Evolutionary conservation across 2,888 invertebrate species (phyloP), one percentile per base, ranked within the genome.

Genomic region (Drosophila borborema): DNA sequence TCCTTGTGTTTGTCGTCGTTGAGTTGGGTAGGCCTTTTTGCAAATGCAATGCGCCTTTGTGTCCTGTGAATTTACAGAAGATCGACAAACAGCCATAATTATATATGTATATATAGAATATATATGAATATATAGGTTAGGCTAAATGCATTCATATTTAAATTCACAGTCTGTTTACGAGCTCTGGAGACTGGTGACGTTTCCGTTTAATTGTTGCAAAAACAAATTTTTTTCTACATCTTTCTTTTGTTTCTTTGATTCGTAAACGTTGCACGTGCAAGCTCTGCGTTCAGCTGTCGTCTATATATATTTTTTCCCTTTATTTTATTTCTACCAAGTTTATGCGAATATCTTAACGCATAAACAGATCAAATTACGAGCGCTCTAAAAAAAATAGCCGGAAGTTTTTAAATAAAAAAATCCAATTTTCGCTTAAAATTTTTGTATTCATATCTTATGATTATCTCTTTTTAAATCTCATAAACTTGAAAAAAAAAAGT

Each of bases 321-420:
- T 38, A 3, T 7, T 23, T 65, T 45, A 1, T 75, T 62, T 70
- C 73, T 60, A 62, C 49, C 64, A 83, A 69, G 34, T 75, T 80
- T 72, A 73, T 74, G 86, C 69, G 58, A 88, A 88, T 69, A 64
- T 68, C 63, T 70, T 74, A 78, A 89, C 70, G 71, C 86, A 89
- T 86, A 89, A 86, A 88, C 83, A 85, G 80, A 80, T 89, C 88
- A 85, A 88, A 74, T 86, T 86, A 90, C 90, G 80, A 80, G 77
- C 67, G 56, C 46, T 46, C 66, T 61, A 16, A 79, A 72, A 60
- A 23, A 51, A 36, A 66, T 61, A 69, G 74, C 88, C 90, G 86
- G 90, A 86, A 89, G 86, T 88, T 80, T 89, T 87, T 71, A 69
- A 81, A 84, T 65, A 48, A 18, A 14, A 49, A 60, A 72, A 63